These are phyloP conservation scores for Endomychus coccineus DNA, from an alignment of 2,888 invertebrate genomes.

Conservation along the genomic window DNA sequence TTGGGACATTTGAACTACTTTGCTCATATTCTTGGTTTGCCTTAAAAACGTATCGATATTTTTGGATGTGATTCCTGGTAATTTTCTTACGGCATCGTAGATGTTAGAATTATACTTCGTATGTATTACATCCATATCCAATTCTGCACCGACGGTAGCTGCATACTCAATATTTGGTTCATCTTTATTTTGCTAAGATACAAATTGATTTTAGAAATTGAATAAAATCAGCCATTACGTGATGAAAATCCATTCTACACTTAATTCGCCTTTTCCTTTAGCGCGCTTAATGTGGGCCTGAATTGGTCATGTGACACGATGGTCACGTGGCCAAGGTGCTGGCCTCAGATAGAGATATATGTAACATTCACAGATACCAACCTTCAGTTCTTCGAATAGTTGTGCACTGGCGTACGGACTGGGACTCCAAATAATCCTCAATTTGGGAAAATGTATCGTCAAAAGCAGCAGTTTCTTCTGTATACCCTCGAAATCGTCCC, in stretches of 20 bases:
- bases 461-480: constrained; percentile 83
- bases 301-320: too few relatives aligned
- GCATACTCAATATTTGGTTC: constrained; percentile 74
- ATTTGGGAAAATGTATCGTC: constrained; percentile 90
- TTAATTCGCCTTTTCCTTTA: not conserved
- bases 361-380: too few relatives aligned
- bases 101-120: constrained; percentile 53
- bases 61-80: constrained; percentile 84
- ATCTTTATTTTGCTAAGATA: constrained; percentile 62
- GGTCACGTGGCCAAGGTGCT: too few relatives aligned
- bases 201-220: constrained; percentile 9
- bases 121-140: constrained; percentile 46
- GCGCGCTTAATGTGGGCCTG: too few relatives aligned
- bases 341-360: too few relatives aligned
- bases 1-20: constrained; percentile 26
- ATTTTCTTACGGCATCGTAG: constrained; percentile 65
- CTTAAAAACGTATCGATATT: constrained; percentile 74
- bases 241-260: too few relatives aligned
- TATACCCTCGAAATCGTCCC: constrained; percentile 62
- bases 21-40: constrained; percentile 49
- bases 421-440: constrained; percentile 93
- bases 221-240: not conserved
- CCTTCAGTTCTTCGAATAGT: constrained; percentile 90
- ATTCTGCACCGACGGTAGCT: constrained; percentile 62
- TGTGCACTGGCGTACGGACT: constrained; percentile 95